Evolutionary conservation across 2,113 vertebrate genomes (phyloP).

Genomic region (Dolichotis patagonum): DNA sequence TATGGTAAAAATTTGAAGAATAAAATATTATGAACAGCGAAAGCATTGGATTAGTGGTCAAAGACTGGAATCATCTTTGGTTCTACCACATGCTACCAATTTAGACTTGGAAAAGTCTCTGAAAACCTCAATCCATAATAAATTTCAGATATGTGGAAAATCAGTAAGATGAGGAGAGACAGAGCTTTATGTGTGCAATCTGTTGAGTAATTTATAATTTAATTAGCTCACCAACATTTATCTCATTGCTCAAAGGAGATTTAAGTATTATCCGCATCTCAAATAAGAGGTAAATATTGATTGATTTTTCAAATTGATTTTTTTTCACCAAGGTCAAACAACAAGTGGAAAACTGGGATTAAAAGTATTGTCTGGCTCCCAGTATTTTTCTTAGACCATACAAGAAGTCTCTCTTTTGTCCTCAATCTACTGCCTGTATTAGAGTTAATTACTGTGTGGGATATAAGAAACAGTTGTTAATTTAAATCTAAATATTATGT

Average conservation of each 20-base stretch:
- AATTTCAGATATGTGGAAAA: neutral
- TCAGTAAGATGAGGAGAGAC: neutral
- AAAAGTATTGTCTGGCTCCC: constrained; percentile 1
- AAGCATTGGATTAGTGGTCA: neutral
- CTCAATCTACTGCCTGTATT: neutral
- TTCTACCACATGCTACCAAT: neutral
- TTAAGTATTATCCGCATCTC: constrained; percentile 65
- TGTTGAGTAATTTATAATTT: constrained; percentile 56
- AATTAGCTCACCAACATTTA: constrained; percentile 65
- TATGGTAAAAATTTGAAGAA: neutral
- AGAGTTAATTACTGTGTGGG: neutral
- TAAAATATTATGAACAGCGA: neutral
- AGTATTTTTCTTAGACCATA: neutral
- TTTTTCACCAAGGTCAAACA: constrained; percentile 67
- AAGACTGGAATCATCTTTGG: neutral
- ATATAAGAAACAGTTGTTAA: neutral
- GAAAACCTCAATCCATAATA: neutral
- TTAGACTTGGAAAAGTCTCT: constrained; percentile 14
- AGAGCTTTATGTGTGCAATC: constrained; percentile 22
- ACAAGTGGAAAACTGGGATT: constrained; percentile 40
- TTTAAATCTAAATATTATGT: constrained; percentile 47
- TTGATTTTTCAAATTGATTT: constrained; percentile 75
- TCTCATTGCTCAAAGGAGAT: constrained; percentile 56
- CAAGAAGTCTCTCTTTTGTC: neutral
- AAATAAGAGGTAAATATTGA: constrained; percentile 64